Conservation (phyloP, 2,888 invertebrate species). For the Carterocephalus palaemon region DNA sequence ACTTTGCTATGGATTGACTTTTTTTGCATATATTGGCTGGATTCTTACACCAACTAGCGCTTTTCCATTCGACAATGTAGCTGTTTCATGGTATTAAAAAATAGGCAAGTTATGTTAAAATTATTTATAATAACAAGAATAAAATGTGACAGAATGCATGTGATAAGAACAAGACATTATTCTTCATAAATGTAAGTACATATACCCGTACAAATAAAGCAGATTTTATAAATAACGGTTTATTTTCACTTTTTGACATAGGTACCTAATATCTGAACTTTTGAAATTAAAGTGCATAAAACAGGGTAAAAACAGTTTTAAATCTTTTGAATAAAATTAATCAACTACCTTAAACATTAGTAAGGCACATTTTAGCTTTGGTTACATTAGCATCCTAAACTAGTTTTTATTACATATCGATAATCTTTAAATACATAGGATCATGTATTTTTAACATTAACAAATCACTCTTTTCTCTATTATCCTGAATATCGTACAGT, state of each 20-base stretch:
- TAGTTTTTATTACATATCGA: conserved; percentile 16
- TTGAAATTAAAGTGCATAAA: background rate
- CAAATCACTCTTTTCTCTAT: too few species aligned
- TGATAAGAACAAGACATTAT: conserved; percentile 13
- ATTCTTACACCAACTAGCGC: too few species aligned
- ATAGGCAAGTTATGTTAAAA: conserved; percentile 26
- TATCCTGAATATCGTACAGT: too few species aligned
- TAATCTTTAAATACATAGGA: too few species aligned
- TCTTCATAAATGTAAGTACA: conserved; percentile 18
- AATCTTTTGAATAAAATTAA: conserved; percentile 21
- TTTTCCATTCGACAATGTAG: too few species aligned
- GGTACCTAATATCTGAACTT: conserved; percentile 10
- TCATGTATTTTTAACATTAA: too few species aligned
- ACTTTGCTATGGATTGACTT: too few species aligned
- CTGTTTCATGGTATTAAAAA: too few species aligned
- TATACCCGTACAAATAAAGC: conserved; percentile 23
- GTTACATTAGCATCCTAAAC: conserved; percentile 31
- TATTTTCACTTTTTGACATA: conserved; percentile 21
- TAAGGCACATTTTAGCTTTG: conserved; percentile 61
- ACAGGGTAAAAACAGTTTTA: background rate
- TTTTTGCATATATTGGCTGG: too few species aligned
- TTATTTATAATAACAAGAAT: conserved; percentile 47
- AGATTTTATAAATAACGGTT: conserved; percentile 7
- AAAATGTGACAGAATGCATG: conserved; percentile 24
- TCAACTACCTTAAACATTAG: conserved; percentile 44